Base-by-base conservation (phyloP, 2,888 invertebrate genomes). In the Brachyopa scutellaris region DNA sequence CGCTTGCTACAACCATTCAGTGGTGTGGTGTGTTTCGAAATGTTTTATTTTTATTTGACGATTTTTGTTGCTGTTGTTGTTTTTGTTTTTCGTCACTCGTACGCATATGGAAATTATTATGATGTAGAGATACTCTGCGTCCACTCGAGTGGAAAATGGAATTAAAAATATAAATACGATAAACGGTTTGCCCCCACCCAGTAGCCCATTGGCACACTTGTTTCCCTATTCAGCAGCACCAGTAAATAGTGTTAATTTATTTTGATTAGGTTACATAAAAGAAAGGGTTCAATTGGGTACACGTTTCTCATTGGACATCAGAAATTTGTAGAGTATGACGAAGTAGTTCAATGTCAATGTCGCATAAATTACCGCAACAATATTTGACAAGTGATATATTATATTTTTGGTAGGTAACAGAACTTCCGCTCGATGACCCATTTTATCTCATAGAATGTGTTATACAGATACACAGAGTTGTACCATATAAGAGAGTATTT, bases 301-400 rank as follows among this genome's bases (percentile, higher is more conserved):
- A 55, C 29, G 64, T 42, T 59, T 40, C 29, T 29, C 42, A 53
- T 33, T 69, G 45, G 4, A 45, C 33, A n/a, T n/a, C n/a, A 11
- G n/a, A 2, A 1, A 11, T 38, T 53, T 51, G 29, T 45, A 19
- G 36, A 45, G 51, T 69, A 67, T 53, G 59, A 76, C 76, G 67
- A 76, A 45, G 36, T 67, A 61, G 59, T 69, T 59, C 76, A 76
- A 67, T 76, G 76, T 69, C 76, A 76, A 76, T 76, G 76, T 36
- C 61, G 45, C 36, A 67, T 53, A 36, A 66, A 61, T 67, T 76
- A n/a, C n/a, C n/a, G n/a, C n/a, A n/a, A n/a, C n/a, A n/a, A n/a
- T n/a, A n/a, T n/a, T n/a, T n/a, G n/a, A n/a, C n/a, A n/a, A n/a
- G n/a, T n/a, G n/a, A n/a, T n/a, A n/a, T n/a, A n/a, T n/a, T n/a